Evolutionary conservation across 1,140 invertebrate genomes (phyloP).

Genomic region (Tigriopus japonicus): DNA sequence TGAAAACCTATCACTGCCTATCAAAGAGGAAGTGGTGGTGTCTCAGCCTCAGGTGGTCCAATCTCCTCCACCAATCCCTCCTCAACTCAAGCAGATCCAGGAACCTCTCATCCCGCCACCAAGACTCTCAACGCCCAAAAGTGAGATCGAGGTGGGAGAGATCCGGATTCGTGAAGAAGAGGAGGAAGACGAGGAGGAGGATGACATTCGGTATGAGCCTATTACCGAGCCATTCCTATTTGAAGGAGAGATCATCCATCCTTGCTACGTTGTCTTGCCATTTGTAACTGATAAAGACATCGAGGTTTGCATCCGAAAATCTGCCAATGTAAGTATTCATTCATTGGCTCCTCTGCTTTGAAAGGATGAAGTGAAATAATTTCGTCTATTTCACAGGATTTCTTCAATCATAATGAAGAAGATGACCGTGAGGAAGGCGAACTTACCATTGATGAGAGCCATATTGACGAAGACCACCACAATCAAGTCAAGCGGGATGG

Average conservation of each 20-base stretch:
- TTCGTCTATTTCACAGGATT: too few relatives aligned
- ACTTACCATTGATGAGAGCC: constrained; percentile 9
- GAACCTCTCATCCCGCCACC: too few relatives aligned
- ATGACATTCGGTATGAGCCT: constrained; percentile 11
- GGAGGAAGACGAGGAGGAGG: not conserved
- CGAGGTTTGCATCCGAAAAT: not conserved
- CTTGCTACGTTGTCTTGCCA: constrained; percentile 13
- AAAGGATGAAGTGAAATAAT: too few relatives aligned
- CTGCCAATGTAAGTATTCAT: not conserved
- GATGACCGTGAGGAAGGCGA: not conserved
- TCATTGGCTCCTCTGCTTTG: too few relatives aligned
- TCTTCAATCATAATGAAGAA: not conserved
- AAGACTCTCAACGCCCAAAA: not conserved
- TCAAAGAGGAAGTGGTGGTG: not conserved
- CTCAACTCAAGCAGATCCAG: too few relatives aligned
- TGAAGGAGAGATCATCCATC: constrained; percentile 6
- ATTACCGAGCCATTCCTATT: constrained; percentile 10
- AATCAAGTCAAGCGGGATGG: too few relatives aligned
- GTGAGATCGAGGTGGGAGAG: not conserved
- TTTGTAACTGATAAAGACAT: constrained; percentile 12
- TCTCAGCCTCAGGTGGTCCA: not conserved
- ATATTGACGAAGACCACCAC: not conserved
- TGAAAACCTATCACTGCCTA: too few relatives aligned
- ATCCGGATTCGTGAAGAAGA: not conserved
- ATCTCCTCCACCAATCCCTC: not conserved